These are phyloP conservation scores for Rhagologus leucostigma DNA, from an alignment of 2,113 vertebrate genomes.

Conservation along the genomic window DNA sequence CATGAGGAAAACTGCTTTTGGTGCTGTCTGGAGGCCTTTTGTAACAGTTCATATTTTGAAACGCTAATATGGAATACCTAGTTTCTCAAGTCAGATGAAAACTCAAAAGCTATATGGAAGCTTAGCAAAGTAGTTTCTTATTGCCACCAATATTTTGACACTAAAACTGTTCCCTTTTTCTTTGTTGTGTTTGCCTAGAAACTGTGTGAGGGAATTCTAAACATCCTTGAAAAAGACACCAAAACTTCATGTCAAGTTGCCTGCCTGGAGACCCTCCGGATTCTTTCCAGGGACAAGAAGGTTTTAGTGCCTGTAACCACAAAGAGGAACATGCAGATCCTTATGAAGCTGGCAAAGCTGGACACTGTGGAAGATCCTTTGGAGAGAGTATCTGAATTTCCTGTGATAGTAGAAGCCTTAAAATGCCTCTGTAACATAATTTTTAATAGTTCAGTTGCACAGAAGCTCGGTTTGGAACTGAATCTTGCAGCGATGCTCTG, in stretches of 20 bases:
- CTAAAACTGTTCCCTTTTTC: conserved; percentile 11
- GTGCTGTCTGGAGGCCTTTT: neutral
- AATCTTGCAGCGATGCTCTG: conserved; percentile 86
- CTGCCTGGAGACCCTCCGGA: conserved; percentile 92
- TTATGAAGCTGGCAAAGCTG: conserved; percentile 83
- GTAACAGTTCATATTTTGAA: neutral
- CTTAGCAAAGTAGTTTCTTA: neutral
- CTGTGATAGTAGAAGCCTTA: conserved; percentile 91
- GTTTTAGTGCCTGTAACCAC: conserved; percentile 91
- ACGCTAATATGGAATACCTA: neutral
- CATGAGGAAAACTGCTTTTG: neutral
- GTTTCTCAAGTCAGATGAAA: neutral
- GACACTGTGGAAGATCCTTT: conserved; percentile 67
- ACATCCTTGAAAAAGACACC: conserved; percentile 80
- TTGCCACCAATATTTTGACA: neutral
- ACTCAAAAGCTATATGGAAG: neutral
- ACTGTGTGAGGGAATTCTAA: conserved; percentile 85
- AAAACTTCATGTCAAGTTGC: conserved; percentile 83
- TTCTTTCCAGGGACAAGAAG: conserved; percentile 93
- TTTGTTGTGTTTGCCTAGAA: conserved; percentile 73
- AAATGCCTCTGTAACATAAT: conserved; percentile 98
- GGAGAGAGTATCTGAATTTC: conserved; percentile 77
- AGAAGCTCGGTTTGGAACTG: conserved; percentile 90
- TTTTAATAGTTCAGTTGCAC: conserved; percentile 90
- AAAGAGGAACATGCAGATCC: conserved; percentile 85